Evolutionary conservation across 2,797 vertebrate genomes (phyloP).

Genomic region (Neosalanx taihuensis): DNA sequence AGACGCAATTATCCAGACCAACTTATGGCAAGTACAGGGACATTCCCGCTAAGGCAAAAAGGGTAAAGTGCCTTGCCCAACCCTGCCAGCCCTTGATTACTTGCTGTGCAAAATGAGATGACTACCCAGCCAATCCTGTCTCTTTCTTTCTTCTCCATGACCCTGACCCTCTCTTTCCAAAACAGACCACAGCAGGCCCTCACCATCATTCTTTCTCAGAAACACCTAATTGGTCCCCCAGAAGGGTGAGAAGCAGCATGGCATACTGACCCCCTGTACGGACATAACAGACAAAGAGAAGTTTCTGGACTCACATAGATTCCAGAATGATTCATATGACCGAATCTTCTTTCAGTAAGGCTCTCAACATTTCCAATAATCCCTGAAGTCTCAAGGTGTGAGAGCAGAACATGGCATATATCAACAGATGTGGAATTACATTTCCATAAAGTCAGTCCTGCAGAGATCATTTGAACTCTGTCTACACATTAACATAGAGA

Average conservation of each 20-base stretch:
- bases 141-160: not conserved
- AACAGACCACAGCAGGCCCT: constrained; percentile 1
- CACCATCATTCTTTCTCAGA: not conserved
- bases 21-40: too few species aligned
- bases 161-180: not conserved
- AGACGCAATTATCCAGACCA: too few species aligned
- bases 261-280: not conserved
- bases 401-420: not conserved
- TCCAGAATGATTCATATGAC: not conserved
- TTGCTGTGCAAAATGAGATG: not conserved
- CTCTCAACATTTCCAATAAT: constrained; percentile 9
- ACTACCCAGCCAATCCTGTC: not conserved
- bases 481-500: not conserved
- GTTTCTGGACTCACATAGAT: not conserved
- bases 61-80: too few species aligned
- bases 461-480: not conserved
- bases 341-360: not conserved
- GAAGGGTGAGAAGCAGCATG: not conserved
- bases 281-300: not conserved
- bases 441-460: constrained; percentile 5
- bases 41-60: too few species aligned
- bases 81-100: too few species aligned
- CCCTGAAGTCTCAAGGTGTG: not conserved
- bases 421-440: constrained; percentile 8
- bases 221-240: constrained; percentile 10